Base-by-base conservation (phyloP, 2,113 vertebrate species). In the Bucco capensis region DNA sequence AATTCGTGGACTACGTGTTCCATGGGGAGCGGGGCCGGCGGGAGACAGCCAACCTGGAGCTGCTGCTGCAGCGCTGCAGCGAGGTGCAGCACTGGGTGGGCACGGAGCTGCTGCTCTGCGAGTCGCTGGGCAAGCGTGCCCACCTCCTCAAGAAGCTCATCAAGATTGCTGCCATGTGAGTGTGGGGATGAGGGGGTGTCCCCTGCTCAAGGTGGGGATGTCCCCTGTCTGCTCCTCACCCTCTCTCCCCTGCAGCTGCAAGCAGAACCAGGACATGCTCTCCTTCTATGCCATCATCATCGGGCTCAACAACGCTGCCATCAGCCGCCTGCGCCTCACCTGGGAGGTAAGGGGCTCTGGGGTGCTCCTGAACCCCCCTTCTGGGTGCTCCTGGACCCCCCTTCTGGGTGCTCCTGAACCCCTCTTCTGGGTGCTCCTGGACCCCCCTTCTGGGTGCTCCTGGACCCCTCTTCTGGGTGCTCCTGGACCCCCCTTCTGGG, bases 71-170 rank as follows among this genome's bases (percentile, higher is more conserved):
- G 97, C 98, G 99, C 28, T 99, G 99, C 98, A 99, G 99, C 2
- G 99, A 99, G 85, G 98, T 99, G 92, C 99, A 99, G 91, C 98
- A 99, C 97, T 99, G 99, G 99, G 99, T 99, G 38, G 98, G 98
- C 96, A 99, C 99, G 0, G 99, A 99, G 97, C 98, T 99, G 93
- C 98, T 99, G 91, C 98, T 99, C 95, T 99, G 99, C 53, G 98
- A 99, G 92, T 98, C 98, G 3, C 98, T 98, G 58, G 98, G 98
- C 7, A 99, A 99, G 94, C 97, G 99, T 5, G 95, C 98, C 30
- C 99, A 99, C 93, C 98, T 99, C 74, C 98, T 99, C 72, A 98
- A 99, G 95, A 99, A 99, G 96, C 99, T 99, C 96, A 99, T 99
- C 97, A 99, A 99, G 97, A 98, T 99, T 16, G 98, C 99, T 1